Evolutionary conservation across 2,113 vertebrate genomes (phyloP).

Genomic region (Aplodontia rufa): DNA sequence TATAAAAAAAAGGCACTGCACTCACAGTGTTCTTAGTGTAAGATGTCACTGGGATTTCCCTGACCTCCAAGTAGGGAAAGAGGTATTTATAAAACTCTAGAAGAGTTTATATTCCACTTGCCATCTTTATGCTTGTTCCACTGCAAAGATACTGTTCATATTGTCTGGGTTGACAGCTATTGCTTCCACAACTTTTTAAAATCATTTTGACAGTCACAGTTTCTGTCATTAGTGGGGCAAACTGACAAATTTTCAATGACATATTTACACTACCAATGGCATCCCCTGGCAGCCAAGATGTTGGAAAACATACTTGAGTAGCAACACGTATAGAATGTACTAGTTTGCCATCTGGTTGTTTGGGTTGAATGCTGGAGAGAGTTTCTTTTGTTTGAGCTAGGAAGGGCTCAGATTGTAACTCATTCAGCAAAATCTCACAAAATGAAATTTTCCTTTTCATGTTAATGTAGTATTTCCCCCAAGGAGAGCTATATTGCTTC

Average conservation of each 20-base stretch:
- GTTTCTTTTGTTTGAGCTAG: conserved; percentile 56
- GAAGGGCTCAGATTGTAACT: background rate
- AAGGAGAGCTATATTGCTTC: background rate
- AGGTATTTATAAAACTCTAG: background rate
- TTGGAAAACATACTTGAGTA: conserved; percentile 71
- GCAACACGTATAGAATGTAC: conserved; percentile 44
- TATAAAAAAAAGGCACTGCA: background rate
- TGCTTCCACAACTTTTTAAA: conserved; percentile 73
- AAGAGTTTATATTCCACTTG: background rate
- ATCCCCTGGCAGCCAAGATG: conserved; percentile 66
- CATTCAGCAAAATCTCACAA: background rate
- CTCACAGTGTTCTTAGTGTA: background rate
- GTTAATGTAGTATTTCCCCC: background rate
- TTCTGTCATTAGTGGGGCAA: conserved; percentile 85
- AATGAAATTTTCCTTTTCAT: background rate
- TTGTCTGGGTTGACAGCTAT: conserved; percentile 69
- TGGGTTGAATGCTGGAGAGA: conserved; percentile 35
- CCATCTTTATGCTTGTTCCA: background rate
- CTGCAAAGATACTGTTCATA: conserved; percentile 48
- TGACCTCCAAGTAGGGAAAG: background rate
- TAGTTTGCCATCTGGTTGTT: conserved; percentile 73
- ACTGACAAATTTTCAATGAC: conserved; percentile 85
- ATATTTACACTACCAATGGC: conserved; percentile 75
- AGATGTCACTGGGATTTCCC: background rate
- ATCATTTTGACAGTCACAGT: conserved; percentile 81